These are phyloP conservation scores for Ctenicera cuprea DNA, from an alignment of 2,888 invertebrate genomes.

Conservation along the genomic window DNA sequence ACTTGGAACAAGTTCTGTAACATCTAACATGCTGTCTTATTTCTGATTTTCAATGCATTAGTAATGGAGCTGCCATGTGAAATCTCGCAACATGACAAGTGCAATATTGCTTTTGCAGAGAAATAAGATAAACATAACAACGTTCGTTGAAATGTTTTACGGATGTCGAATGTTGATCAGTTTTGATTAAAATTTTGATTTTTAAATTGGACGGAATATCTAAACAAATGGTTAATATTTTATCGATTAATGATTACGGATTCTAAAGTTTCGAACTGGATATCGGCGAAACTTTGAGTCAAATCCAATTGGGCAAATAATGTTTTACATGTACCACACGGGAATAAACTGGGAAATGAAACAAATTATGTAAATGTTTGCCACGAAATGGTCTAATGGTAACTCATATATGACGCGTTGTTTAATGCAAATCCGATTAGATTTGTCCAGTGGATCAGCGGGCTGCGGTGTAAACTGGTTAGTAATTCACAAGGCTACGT, in stretches of 20 bases:
- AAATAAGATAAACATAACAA: conserved; percentile 11
- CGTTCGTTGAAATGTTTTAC: conserved; percentile 3
- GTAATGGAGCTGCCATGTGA: conserved; percentile 22
- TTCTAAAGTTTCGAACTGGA: neutral
- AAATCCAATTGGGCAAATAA: conserved; percentile 16
- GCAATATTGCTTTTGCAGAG: conserved; percentile 18
- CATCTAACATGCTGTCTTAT: conserved; percentile 1
- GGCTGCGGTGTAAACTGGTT: conserved; percentile 31
- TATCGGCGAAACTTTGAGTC: neutral
- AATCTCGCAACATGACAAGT: conserved; percentile 11
- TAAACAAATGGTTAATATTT: neutral
- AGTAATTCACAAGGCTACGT: conserved; percentile 23
- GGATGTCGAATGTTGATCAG: neutral
- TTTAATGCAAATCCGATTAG: conserved; percentile 39
- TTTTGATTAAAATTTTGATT: conserved; percentile 3
- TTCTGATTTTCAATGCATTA: conserved; percentile 25
- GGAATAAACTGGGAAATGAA: conserved; percentile 16
- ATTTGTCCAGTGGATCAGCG: conserved; percentile 31
- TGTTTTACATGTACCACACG: conserved; percentile 7
- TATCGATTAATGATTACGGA: neutral
- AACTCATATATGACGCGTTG: conserved; percentile 37
- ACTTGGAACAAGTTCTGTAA: neutral
- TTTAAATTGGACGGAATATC: neutral
- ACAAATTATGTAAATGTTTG: conserved; percentile 38
- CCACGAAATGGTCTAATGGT: conserved; percentile 32